Base-by-base conservation (phyloP, 2,113 vertebrate species). In the Phylloscopus whistleri region DNA sequence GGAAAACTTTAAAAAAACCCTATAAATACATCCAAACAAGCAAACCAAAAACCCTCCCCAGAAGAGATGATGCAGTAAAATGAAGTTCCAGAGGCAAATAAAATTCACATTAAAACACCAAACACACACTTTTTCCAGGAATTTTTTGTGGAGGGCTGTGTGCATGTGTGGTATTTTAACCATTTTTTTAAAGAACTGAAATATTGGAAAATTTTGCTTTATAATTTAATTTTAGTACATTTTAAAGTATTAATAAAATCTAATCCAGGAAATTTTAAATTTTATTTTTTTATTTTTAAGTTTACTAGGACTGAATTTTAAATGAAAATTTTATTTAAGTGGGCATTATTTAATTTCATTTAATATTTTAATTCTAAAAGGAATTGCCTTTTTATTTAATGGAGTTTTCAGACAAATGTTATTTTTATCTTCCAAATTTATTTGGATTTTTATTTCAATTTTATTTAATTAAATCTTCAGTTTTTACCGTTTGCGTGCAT, bases 251-350 rank as follows among this genome's bases (percentile, higher is more conserved):
- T 20, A 20, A 13, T 37, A 18, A 37, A 51, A 51, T 22, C 51
- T n/a, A 16, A 30, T 30, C 13, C 3, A 13, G 10, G 2, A 8
- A 3, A 26, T 35, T 58, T 67, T 1, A 41, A 56, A 44, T 11
- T 14, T 22, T 39, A 23, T 18, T 56, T 23, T 77, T 55, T 18
- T 2, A 22, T 19, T 11, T 46, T 52, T 51, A 17, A 16, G n/a
- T 46, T 43, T 64, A 31, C 7, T 41, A 10, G n/a, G 3, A 35
- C 15, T 41, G 13, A 18, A 35, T 63, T 35, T 14, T 10, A 49
- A 35, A 17, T 0, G 0, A 53, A 52, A 33, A 16, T 3, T 23
- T 60, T 44, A 51, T 53, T 20, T 23, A 37, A 44, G 8, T 37
- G 11, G 62, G 15, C 8, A 55, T 62, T 33, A 37, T 23, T 52